phyloP scores from a whole-genome alignment of 2,113 vertebrate genomes.

The Ailuropoda melanoleuca region DNA sequence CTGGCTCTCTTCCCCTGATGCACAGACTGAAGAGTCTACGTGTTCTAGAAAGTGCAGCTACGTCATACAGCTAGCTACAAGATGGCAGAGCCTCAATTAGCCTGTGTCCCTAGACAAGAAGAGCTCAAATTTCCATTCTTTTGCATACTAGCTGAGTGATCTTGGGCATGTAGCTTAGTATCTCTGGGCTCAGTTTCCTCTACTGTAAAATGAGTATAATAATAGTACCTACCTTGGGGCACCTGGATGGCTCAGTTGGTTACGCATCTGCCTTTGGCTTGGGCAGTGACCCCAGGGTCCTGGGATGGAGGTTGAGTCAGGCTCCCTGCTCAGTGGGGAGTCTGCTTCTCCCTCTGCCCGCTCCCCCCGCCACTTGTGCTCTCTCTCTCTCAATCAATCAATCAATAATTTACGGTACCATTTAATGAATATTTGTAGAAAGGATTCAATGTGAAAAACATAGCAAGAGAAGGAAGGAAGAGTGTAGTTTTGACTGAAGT shows the following conservation, averaged over 20 bases:
- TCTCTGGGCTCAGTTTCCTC: not conserved
- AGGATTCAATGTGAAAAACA: not conserved
- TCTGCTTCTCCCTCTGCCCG: not conserved
- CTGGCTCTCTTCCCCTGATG: not conserved
- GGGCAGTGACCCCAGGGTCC: not conserved
- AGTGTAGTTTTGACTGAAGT: not conserved
- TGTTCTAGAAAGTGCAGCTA: not conserved
- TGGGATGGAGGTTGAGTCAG: not conserved
- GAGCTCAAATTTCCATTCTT: not conserved
- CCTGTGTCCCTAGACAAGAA: not conserved
- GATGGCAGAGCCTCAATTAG: not conserved
- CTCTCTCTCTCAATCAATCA: not conserved
- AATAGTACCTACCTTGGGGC: not conserved
- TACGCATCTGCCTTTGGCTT: not conserved
- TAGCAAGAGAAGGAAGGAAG: not conserved
- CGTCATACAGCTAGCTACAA: not conserved
- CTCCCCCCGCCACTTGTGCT: not conserved
- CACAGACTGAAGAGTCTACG: not conserved
- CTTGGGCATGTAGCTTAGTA: not conserved
- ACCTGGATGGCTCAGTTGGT: not conserved
- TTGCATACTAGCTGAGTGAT: not conserved
- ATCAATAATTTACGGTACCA: not conserved
- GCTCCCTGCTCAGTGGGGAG: not conserved
- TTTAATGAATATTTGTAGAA: constrained; percentile 23
- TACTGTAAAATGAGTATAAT: not conserved